Base-by-base conservation (phyloP, 2,797 vertebrate species). In the Falco columbarius region DNA sequence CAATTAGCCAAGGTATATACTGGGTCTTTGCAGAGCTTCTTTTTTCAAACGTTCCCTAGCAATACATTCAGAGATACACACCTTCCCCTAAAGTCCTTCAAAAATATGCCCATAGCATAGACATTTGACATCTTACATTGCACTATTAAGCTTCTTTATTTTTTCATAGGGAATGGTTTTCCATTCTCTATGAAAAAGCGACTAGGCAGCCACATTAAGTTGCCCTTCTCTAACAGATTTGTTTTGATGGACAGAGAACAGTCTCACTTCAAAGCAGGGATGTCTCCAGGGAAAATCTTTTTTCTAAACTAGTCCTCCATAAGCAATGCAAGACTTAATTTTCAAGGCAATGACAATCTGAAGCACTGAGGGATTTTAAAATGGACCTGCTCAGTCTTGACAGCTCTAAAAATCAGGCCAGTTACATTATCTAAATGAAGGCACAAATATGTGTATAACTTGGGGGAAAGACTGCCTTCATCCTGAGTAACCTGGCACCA, bases 321-420 rank as follows among this genome's bases (percentile, higher is more conserved):
- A 81, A 96, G 89, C 34, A 94, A 65, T 14, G 23, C 55, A 84
- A 90, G 83, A 59, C 66, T 94, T 90, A 67, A 91, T 86, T 93
- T 90, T 81, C 83, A 86, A 94, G 47, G 70, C 70, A 93, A 79
- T 72, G 73, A 92, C 52, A 77, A 88, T 77, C 42, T 65, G 47
- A 93, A 94, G 76, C 58, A 90, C 51, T 46, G 38, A 79, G 55
- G 55, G 58, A 94, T 76, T 90, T 86, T 75, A 29, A 96, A 91
- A 66, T 71, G 52, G 81, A 89, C 77, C 59, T 87, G 23, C 46
- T 76, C 54, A 52, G n/a, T 75, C 72, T 51, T 87, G 52, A 84
- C 38, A 21, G 56, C 80, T 85, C 38, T 94, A 79, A 95, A 93
- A 94, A 82, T 73, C 74, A 92, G 66, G 81, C 44, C 49, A 84